These are phyloP conservation scores for Oscheius onirici DNA, from an alignment of 2,888 invertebrate species.

Conservation along the genomic window DNA sequence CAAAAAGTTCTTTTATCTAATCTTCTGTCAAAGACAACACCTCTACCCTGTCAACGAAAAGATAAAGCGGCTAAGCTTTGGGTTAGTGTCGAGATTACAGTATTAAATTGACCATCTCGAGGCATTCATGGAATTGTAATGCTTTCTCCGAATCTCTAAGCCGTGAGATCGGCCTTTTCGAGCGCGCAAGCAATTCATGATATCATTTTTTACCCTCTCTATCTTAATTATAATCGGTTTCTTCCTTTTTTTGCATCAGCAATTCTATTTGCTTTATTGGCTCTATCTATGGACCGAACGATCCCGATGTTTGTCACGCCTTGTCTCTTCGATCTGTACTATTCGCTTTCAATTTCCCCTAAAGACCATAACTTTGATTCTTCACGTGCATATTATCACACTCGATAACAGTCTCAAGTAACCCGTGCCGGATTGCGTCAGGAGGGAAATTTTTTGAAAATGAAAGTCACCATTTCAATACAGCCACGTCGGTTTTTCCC, in stretches of 20 bases:
- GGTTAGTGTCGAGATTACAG: too few relatives aligned
- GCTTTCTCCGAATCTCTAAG: too few relatives aligned
- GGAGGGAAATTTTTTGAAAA: too few relatives aligned
- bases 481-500: too few relatives aligned
- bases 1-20: conserved; percentile 24
- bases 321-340: not conserved
- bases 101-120: too few relatives aligned
- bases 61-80: conserved; percentile 6
- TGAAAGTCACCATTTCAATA: too few relatives aligned
- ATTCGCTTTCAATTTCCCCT: not conserved
- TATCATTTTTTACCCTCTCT: too few relatives aligned
- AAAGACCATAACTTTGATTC: not conserved
- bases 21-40: conserved; percentile 24
- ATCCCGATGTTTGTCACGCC: conserved; percentile 6
- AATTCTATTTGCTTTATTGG: conserved; percentile 13
- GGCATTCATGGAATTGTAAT: too few relatives aligned
- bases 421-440: not conserved
- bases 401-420: not conserved
- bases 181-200: too few relatives aligned
- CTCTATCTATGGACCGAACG: not conserved
- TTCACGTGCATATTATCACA: not conserved
- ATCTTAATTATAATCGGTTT: too few relatives aligned
- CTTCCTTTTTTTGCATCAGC: not conserved
- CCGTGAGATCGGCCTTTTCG: too few relatives aligned
- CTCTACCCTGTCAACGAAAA: conserved; percentile 18